phyloP scores from a whole-genome alignment of 2,888 invertebrate species.

The Cheilosia vulpina region DNA sequence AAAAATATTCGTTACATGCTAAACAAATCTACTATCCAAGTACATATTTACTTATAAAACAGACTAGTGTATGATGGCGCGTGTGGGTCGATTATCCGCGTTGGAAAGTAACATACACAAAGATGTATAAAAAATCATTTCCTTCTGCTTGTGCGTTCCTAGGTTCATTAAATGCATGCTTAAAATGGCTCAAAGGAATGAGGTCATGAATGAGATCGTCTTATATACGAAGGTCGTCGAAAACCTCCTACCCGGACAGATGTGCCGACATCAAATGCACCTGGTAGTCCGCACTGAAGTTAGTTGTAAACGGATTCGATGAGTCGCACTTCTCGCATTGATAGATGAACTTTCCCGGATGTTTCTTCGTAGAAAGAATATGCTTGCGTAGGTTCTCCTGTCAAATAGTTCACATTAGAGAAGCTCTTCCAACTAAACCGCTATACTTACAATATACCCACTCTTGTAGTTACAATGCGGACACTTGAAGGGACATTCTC shows the following conservation, averaged over 20 bases:
- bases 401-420: conserved; percentile 75
- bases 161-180: too few species aligned
- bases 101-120: too few species aligned
- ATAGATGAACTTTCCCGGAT: conserved; percentile 91
- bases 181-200: neutral
- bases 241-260: neutral
- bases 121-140: too few species aligned
- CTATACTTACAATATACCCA: conserved; percentile 88
- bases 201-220: too few species aligned
- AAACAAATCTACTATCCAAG: too few species aligned
- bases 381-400: conserved; percentile 96
- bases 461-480: conserved; percentile 92
- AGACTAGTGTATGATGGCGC: too few species aligned
- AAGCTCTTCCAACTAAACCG: too few species aligned
- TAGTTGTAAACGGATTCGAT: conserved; percentile 78
- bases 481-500: conserved; percentile 93
- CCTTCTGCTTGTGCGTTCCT: too few species aligned
- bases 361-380: conserved; percentile 90
- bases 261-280: conserved; percentile 77
- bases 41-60: too few species aligned
- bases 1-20: too few species aligned
- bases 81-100: too few species aligned
- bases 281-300: conserved; percentile 80
- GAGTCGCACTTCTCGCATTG: conserved; percentile 88
- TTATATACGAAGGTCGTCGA: too few species aligned